Conservation (phyloP, 2,888 invertebrate species). For the Andricus curvator region DNA sequence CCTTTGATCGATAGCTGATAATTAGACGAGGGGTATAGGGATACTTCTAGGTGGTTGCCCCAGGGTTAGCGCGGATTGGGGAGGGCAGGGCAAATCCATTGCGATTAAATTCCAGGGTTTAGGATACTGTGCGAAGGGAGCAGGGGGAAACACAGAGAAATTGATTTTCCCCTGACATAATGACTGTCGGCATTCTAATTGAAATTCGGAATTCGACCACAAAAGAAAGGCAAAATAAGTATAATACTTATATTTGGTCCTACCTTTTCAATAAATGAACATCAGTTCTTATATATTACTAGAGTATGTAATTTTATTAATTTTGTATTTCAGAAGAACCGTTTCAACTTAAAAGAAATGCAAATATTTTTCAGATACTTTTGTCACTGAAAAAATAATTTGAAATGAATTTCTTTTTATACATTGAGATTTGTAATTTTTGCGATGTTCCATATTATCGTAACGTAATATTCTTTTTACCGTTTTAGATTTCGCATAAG, state of each 20-base stretch:
- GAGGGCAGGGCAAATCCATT: slow-evolving; percentile 19
- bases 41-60: slow-evolving; percentile 6
- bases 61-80: slow-evolving; percentile 16
- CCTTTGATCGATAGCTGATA: slow-evolving; percentile 23
- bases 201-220: neutral
- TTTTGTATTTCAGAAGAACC: too few species aligned
- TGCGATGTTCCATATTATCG: neutral
- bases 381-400: too few species aligned
- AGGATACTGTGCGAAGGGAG: slow-evolving; percentile 12
- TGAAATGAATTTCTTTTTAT: neutral
- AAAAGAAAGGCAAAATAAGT: neutral
- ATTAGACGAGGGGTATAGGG: neutral
- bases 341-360: neutral
- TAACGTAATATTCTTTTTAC: neutral
- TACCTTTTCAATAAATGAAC: too few species aligned
- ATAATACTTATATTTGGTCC: neutral
- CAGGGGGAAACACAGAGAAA: slow-evolving; percentile 11
- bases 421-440: neutral
- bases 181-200: slow-evolving; percentile 10
- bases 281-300: too few species aligned
- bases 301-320: too few species aligned
- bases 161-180: slow-evolving; percentile 21
- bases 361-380: neutral
- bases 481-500: neutral
- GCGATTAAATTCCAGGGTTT: slow-evolving; percentile 34